These are phyloP conservation scores for Brenthis daphne DNA, from an alignment of 2,888 invertebrate species.

Conservation along the genomic window DNA sequence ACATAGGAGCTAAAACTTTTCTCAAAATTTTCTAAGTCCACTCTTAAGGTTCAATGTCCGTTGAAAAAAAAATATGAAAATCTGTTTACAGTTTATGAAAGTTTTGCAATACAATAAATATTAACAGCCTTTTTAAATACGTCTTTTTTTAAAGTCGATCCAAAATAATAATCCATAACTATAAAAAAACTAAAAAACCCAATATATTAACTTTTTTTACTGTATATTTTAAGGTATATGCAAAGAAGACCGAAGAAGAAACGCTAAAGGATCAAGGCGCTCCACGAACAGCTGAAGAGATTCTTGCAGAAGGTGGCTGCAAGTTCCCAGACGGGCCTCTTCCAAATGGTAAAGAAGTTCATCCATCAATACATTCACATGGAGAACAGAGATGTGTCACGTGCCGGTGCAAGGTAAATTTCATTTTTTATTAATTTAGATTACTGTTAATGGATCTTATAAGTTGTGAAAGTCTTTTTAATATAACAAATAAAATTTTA, in stretches of 20 bases:
- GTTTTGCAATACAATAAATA: no score
- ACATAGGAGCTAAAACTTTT: no score
- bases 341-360: slow-evolving; percentile 91
- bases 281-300: slow-evolving; percentile 84
- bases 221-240: slow-evolving; percentile 56
- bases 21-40: no score
- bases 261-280: slow-evolving; percentile 72
- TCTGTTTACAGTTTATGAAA: no score
- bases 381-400: slow-evolving; percentile 94
- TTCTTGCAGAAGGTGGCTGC: slow-evolving; percentile 91
- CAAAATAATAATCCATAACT: background rate
- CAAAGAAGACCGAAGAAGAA: slow-evolving; percentile 71
- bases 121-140: no score
- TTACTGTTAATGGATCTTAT: no score
- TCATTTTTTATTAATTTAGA: no score
- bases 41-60: no score
- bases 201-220: background rate
- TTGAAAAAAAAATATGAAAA: no score
- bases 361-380: slow-evolving; percentile 92
- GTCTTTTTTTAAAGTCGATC: background rate
- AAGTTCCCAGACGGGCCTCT: slow-evolving; percentile 87
- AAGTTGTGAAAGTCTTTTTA: no score
- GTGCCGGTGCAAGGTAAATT: slow-evolving; percentile 92
- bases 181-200: background rate
- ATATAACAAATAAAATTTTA: no score